These are phyloP conservation scores for Microtus montanus DNA, from an alignment of 2,113 vertebrate genomes.

Conservation along the genomic window DNA sequence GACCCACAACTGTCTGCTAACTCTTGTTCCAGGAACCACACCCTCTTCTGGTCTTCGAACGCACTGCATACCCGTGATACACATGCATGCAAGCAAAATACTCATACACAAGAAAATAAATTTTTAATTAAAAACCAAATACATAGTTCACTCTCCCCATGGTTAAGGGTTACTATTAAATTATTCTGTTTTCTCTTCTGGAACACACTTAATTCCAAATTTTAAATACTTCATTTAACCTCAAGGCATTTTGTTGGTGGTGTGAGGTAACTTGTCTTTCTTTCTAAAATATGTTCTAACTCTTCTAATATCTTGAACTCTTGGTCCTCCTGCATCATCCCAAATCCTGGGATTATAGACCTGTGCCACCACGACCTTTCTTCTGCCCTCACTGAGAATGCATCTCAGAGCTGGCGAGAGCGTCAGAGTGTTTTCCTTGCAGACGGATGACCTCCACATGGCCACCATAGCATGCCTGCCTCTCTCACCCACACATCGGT, in stretches of 20 bases:
- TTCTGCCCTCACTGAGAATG: neutral
- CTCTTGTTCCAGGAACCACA: neutral
- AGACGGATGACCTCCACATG: neutral
- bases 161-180: slow-evolving; percentile 21
- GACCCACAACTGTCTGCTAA: neutral
- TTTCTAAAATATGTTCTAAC: slow-evolving; percentile 25
- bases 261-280: slow-evolving; percentile 4
- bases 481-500: neutral
- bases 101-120: neutral
- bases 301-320: neutral
- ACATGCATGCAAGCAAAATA: neutral
- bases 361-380: neutral
- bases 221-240: slow-evolving; percentile 37
- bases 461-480: neutral
- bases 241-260: slow-evolving; percentile 15
- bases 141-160: neutral
- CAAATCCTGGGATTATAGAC: neutral
- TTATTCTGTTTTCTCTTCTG: slow-evolving; percentile 37
- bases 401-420: too few relatives aligned
- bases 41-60: neutral
- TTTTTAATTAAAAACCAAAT: neutral
- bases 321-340: neutral
- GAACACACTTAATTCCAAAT: slow-evolving; percentile 3
- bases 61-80: neutral
- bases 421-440: too few relatives aligned